Evolutionary conservation across 1,140 invertebrate species (phyloP).

Genomic region (Penaeus chinensis): DNA sequence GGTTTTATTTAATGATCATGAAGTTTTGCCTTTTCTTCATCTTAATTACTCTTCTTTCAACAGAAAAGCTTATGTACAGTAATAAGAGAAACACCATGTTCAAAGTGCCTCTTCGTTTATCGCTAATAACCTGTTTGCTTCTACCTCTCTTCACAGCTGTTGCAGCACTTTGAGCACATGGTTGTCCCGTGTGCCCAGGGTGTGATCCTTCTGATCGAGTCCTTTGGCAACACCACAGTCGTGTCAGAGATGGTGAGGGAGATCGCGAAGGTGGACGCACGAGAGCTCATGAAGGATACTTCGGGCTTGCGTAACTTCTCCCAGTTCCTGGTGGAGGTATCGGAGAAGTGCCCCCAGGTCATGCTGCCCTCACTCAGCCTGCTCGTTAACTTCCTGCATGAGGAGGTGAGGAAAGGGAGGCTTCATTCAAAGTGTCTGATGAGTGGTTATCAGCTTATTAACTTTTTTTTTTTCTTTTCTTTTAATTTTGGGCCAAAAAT

Average conservation of each 20-base stretch:
- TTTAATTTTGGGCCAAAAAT: no score
- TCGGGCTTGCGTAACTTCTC: conserved; percentile 76
- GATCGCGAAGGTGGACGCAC: conserved; percentile 74
- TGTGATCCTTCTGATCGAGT: conserved; percentile 75
- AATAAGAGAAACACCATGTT: no score
- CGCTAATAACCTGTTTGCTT: no score
- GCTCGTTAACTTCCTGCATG: conserved; percentile 72
- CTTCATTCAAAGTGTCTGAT: no score
- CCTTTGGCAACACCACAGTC: conserved; percentile 75
- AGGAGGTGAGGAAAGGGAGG: conserved; percentile 70
- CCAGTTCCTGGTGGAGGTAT: conserved; percentile 78
- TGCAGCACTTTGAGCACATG: conserved; percentile 80
- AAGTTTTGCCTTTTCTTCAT: background rate
- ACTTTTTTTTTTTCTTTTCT: no score
- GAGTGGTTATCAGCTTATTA: no score
- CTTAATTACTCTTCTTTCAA: conserved; percentile 26
- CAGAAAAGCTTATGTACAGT: no score
- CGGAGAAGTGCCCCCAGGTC: conserved; percentile 75
- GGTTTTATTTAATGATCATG: no score
- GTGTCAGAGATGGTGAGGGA: conserved; percentile 80
- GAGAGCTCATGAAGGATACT: conserved; percentile 71
- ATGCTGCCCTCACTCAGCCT: conserved; percentile 74
- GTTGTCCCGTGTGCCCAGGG: conserved; percentile 77
- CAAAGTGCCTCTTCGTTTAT: no score
- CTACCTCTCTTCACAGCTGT: conserved; percentile 71